Percentiles rank a stretch among this genome's conserved stretches.
Evolutionary conservation across 2,113 vertebrate genomes (phyloP).

Genomic region (Thamnophis sirtalis): DNA sequence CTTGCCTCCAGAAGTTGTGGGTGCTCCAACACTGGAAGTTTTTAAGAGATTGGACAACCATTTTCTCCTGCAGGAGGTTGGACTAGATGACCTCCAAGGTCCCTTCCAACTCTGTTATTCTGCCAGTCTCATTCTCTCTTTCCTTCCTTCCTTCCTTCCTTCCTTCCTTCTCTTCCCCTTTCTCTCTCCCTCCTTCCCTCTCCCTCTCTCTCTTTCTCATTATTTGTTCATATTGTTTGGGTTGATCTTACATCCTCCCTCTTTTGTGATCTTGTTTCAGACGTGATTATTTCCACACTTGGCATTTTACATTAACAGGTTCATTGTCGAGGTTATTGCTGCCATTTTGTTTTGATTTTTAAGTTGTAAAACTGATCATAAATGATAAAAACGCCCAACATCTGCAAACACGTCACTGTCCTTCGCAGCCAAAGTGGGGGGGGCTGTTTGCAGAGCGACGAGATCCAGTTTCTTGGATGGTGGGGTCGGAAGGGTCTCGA

Average conservation of each 20-base stretch:
- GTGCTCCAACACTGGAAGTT: too few relatives aligned
- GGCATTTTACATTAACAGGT: background rate
- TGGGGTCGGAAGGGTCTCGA: background rate
- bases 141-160: too few relatives aligned
- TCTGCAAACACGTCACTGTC: background rate
- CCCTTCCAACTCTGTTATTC: too few relatives aligned
- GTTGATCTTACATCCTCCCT: background rate
- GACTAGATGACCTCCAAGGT: too few relatives aligned
- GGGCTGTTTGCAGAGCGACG: rapidly evolving
- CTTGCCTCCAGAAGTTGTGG: too few relatives aligned
- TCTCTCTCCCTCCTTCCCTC: too few relatives aligned
- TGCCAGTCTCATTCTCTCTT: too few relatives aligned
- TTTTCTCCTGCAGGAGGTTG: too few relatives aligned
- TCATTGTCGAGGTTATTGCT: background rate
- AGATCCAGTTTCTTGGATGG: background rate
- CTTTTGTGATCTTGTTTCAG: background rate
- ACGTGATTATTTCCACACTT: background rate
- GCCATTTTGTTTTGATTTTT: background rate
- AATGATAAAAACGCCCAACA: background rate
- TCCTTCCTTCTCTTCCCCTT: too few relatives aligned
- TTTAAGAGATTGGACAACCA: too few relatives aligned
- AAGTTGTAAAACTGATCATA: background rate
- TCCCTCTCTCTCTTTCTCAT: background rate
- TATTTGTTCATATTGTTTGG: background rate
- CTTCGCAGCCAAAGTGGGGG: background rate